Conservation (phyloP, 1,140 invertebrate species). For the Drosophila bipectinata region DNA sequence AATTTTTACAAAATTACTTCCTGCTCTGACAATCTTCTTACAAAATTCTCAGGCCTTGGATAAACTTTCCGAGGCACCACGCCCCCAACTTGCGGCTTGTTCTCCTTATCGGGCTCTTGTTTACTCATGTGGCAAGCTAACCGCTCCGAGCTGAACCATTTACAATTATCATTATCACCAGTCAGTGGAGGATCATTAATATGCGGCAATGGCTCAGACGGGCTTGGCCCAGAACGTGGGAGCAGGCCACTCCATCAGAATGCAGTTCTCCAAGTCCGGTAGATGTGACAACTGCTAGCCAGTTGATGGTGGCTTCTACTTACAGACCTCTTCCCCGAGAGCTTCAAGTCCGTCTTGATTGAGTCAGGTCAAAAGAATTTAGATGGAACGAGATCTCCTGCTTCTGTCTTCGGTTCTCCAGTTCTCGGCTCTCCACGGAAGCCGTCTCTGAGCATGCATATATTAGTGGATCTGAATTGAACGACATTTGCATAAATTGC, state of each 20-base stretch:
- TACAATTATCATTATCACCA: slow-evolving; percentile 51
- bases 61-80: slow-evolving; percentile 9
- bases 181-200: slow-evolving; percentile 56
- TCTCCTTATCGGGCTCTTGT: slow-evolving; percentile 26
- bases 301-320: too few species aligned
- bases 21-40: background rate
- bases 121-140: slow-evolving; percentile 52
- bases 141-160: too few species aligned
- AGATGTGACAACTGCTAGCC: slow-evolving; percentile 55
- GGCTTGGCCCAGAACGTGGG: slow-evolving; percentile 52
- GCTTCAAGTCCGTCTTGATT: slow-evolving; percentile 77
- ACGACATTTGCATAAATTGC: slow-evolving; percentile 74
- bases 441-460: slow-evolving; percentile 65
- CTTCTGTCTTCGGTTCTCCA: slow-evolving; percentile 15
- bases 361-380: slow-evolving; percentile 83
- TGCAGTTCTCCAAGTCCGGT: slow-evolving; percentile 33
- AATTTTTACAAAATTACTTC: background rate
- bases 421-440: slow-evolving; percentile 51
- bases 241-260: slow-evolving; percentile 41
- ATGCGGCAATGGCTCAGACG: slow-evolving; percentile 49
- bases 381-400: slow-evolving; percentile 41
- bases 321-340: slow-evolving; percentile 15
- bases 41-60: slow-evolving; percentile 10
- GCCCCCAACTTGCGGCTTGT: background rate
- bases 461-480: slow-evolving; percentile 47